phyloP scores from a whole-genome alignment of 2,888 invertebrate genomes.

The Coremacera marginata region DNA sequence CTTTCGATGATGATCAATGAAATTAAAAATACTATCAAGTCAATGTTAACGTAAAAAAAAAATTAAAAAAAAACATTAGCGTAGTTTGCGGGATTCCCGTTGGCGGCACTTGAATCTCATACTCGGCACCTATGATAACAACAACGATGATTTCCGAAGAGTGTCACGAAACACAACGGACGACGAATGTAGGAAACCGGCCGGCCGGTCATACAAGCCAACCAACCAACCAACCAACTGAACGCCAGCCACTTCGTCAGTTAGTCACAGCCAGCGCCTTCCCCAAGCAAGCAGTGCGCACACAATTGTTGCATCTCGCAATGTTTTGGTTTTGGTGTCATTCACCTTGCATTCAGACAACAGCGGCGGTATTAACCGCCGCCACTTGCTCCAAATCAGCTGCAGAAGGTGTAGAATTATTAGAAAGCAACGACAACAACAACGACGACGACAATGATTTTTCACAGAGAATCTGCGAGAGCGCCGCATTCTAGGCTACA shows the following conservation, averaged over 20 bases:
- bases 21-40: no score
- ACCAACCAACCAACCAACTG: background rate
- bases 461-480: no score
- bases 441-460: background rate
- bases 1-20: no score
- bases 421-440: slow-evolving; percentile 4
- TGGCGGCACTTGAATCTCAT: slow-evolving; percentile 16
- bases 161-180: slow-evolving; percentile 10
- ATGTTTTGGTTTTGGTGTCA: slow-evolving; percentile 53
- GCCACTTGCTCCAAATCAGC: slow-evolving; percentile 43
- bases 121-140: slow-evolving; percentile 24
- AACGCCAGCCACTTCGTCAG: background rate
- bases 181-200: slow-evolving; percentile 6
- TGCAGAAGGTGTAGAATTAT: slow-evolving; percentile 29
- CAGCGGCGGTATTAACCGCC: slow-evolving; percentile 10
- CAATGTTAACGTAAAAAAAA: background rate
- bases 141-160: background rate
- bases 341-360: slow-evolving; percentile 46
- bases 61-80: background rate
- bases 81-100: slow-evolving; percentile 18
- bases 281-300: slow-evolving; percentile 39
- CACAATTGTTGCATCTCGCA: slow-evolving; percentile 52
- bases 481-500: no score
- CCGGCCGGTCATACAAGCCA: slow-evolving; percentile 16
- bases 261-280: background rate